Percentiles rank a stretch among this genome's conserved stretches.
Evolutionary conservation across 2,888 invertebrate genomes (phyloP).

Genomic region (Athetis lepigone): DNA sequence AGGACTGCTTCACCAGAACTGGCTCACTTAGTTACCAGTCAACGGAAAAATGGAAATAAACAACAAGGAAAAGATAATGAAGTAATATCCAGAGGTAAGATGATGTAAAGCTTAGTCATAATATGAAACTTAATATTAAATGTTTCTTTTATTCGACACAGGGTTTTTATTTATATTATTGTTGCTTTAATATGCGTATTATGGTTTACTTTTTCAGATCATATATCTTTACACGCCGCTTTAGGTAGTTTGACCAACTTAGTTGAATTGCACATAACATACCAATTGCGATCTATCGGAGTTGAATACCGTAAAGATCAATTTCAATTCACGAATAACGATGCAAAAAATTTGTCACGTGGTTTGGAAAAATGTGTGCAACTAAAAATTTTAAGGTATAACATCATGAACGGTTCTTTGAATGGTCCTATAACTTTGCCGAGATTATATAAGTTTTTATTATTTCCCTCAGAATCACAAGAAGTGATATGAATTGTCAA

Average conservation of each 20-base stretch:
- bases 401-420: not conserved
- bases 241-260: slow-evolving; percentile 84
- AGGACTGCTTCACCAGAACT: slow-evolving; percentile 86
- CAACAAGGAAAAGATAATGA: slow-evolving; percentile 68
- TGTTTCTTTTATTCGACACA: no score
- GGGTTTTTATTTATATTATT: not conserved
- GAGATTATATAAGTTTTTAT: not conserved
- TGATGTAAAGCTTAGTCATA: not conserved
- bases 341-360: slow-evolving; percentile 83
- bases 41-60: slow-evolving; percentile 72
- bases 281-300: slow-evolving; percentile 80
- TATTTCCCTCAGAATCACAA: slow-evolving; percentile 79
- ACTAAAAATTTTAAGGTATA: slow-evolving; percentile 80
- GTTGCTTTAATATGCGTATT: not conserved
- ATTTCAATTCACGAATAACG: slow-evolving; percentile 87
- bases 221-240: slow-evolving; percentile 87
- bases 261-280: slow-evolving; percentile 84
- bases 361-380: slow-evolving; percentile 84
- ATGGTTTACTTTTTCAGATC: slow-evolving; percentile 76
- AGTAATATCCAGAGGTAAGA: slow-evolving; percentile 76
- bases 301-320: slow-evolving; percentile 84
- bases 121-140: not conserved
- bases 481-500: slow-evolving; percentile 86
- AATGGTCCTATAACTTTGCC: not conserved
- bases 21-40: slow-evolving; percentile 83